phyloP scores from a whole-genome alignment of 1,140 invertebrate genomes.

The Drosophila saltans region DNA sequence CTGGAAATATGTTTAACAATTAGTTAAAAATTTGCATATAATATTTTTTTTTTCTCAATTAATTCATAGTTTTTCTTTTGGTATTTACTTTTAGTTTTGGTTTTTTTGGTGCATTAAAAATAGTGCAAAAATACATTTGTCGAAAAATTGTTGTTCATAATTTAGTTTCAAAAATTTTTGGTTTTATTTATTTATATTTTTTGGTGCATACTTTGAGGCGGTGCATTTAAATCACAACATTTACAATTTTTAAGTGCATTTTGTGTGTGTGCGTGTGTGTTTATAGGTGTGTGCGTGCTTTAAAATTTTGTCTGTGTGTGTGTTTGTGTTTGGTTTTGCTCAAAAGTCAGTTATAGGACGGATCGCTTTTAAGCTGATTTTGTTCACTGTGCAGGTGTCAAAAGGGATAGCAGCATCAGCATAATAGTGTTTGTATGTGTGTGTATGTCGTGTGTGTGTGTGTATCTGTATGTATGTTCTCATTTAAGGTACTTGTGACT shows the following conservation, averaged over 20 bases:
- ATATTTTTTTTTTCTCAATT: slow-evolving; percentile 39
- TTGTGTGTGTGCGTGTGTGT: slow-evolving; percentile 33
- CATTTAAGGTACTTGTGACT: slow-evolving; percentile 81
- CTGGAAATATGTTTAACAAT: slow-evolving; percentile 14
- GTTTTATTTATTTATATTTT: not conserved
- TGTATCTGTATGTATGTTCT: slow-evolving; percentile 14
- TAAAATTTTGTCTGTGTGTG: slow-evolving; percentile 8
- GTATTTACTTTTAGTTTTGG: slow-evolving; percentile 19
- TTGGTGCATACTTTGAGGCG: slow-evolving; percentile 78
- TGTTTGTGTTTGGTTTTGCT: slow-evolving; percentile 44
- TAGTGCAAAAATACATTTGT: slow-evolving; percentile 78
- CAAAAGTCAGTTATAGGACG: slow-evolving; percentile 75
- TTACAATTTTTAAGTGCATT: slow-evolving; percentile 77
- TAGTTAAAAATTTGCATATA: slow-evolving; percentile 23
- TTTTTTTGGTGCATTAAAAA: slow-evolving; percentile 69
- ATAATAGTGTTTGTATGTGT: slow-evolving; percentile 12
- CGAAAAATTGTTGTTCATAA: slow-evolving; percentile 49
- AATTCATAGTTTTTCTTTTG: slow-evolving; percentile 55
- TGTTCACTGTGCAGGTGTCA: slow-evolving; percentile 38
- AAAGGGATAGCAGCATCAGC: slow-evolving; percentile 21
- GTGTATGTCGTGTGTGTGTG: slow-evolving; percentile 46
- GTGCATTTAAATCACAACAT: slow-evolving; percentile 80
- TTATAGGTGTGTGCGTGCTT: not conserved
- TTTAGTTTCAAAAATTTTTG: not conserved
- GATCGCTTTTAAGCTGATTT: slow-evolving; percentile 79